Evolutionary conservation across 2,113 vertebrate genomes (phyloP), one percentile per base, ranked within the genome.

Genomic region (Gallinago jamesoni): DNA sequence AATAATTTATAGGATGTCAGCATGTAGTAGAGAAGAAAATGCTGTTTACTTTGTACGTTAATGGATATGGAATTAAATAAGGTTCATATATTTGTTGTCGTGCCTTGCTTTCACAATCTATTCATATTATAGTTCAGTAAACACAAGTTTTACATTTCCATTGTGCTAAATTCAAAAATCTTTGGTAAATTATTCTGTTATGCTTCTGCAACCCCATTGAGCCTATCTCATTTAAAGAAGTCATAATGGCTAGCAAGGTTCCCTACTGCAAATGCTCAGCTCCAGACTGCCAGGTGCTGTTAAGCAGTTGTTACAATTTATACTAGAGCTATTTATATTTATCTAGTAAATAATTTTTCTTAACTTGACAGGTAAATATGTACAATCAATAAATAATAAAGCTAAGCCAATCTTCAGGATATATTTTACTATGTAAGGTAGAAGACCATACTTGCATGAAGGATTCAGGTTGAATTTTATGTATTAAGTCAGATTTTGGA

Each of bases 321-420:
- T 76, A 37, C 69, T 33, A 63, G n/a, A 87, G 48, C 59, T 92
- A 70, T 79, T 90, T 89, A 52, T 93, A 87, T 66, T 89, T 91
- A 81, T 24, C 59, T 90, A 35, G 52, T 70, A 67, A 82, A 30
- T 95, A 73, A 84, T 80, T 82, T 68, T 87, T 97, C 43, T 73
- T 86, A 75, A 75, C 33, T 91, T 90, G 70, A 84, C 72, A 87
- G 66, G 78, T 60, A 93, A 77, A 84, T 89, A 53, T 21, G 39
- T 56, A 60, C 21, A 84, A 70, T 80, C 82, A 90, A 85, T 91
- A 84, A 95, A 79, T 90, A 92, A 88, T 85, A 92, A 88, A 89
- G 18, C 30, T 43, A 69, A 93, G 27, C 14, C 37, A 56, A 56
- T 85, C 56, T 86, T 81, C 39, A n/a, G 37, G 76, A 86, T 48